A percentile compares a stretch with the other conserved stretches of the same genome.
phyloP scores from a whole-genome alignment of 2,888 invertebrate species.

The Hymenopus coronatus region DNA sequence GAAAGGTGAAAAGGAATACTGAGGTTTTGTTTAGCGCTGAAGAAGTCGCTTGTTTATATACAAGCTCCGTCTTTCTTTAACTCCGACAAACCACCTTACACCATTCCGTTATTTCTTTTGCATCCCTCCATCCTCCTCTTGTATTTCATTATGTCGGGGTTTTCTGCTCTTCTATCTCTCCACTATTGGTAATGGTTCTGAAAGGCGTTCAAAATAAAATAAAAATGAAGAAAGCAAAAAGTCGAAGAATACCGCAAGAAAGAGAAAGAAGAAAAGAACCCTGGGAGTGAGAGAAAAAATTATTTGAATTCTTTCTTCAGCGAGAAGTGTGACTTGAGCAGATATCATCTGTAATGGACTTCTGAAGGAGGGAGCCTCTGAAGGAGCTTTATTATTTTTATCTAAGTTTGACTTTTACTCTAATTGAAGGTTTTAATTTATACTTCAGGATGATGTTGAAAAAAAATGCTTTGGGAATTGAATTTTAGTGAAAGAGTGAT shows the following conservation, averaged over 20 bases:
- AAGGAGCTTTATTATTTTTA: not conserved
- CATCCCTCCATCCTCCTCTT: not conserved
- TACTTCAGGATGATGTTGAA: not conserved
- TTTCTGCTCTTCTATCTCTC: conserved; percentile 11
- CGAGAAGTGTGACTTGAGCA: conserved; percentile 23
- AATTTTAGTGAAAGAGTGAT: not conserved
- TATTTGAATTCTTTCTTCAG: not conserved
- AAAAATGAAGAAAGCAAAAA: conserved; percentile 4
- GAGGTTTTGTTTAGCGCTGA: not conserved
- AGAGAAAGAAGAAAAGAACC: conserved; percentile 14
- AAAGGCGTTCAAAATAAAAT: not conserved
- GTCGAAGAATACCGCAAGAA: not conserved
- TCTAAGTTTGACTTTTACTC: not conserved
- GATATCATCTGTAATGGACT: conserved; percentile 26
- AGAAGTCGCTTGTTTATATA: not conserved
- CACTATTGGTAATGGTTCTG: not conserved
- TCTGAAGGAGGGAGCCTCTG: not conserved
- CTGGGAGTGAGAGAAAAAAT: not conserved
- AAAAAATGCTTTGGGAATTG: not conserved
- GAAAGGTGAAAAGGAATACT: not conserved
- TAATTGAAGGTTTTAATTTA: not conserved
- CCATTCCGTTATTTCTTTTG: not conserved
- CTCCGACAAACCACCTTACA: not conserved
- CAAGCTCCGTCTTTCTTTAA: not conserved
- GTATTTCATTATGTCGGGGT: conserved; percentile 12